Conservation (phyloP, 2,888 invertebrate genomes). For the Apocheima hispidaria region DNA sequence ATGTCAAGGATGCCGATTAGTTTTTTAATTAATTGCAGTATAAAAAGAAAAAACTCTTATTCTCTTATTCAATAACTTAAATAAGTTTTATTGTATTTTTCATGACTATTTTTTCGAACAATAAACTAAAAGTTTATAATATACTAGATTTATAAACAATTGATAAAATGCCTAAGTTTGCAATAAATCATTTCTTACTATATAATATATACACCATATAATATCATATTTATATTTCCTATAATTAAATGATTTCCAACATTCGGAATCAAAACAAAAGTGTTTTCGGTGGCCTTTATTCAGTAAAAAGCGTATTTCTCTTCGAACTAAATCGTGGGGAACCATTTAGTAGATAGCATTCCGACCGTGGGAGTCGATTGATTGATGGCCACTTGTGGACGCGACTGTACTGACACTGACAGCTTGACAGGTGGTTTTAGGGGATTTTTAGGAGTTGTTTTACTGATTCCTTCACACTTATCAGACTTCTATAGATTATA, state of each 20-base stretch:
- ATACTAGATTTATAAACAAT: not conserved
- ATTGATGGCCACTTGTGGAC: constrained; percentile 38
- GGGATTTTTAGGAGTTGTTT: constrained; percentile 10
- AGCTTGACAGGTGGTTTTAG: constrained; percentile 20
- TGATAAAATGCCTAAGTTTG: not conserved
- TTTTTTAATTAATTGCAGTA: not conserved
- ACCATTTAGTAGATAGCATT: constrained; percentile 24
- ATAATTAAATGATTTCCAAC: not conserved
- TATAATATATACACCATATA: too few relatives aligned
- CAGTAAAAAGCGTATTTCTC: constrained; percentile 16
- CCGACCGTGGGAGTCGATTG: constrained; percentile 25
- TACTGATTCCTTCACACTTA: constrained; percentile 9
- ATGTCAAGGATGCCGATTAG: not conserved
- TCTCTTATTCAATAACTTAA: too few relatives aligned
- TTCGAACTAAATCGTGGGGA: constrained; percentile 6
- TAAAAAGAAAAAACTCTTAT: not conserved
- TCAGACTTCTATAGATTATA: not conserved
- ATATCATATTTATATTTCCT: not conserved
- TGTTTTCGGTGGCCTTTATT: constrained; percentile 9
- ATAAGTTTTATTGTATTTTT: too few relatives aligned
- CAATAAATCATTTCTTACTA: not conserved
- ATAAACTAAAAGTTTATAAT: too few relatives aligned
- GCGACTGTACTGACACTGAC: constrained; percentile 19
- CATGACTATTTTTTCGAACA: too few relatives aligned
- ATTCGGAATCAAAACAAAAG: constrained; percentile 11